A percentile compares a stretch with the other conserved stretches of the same genome.
Conservation (phyloP, 2,888 invertebrate species). For the Cerastoderma edule region DNA sequence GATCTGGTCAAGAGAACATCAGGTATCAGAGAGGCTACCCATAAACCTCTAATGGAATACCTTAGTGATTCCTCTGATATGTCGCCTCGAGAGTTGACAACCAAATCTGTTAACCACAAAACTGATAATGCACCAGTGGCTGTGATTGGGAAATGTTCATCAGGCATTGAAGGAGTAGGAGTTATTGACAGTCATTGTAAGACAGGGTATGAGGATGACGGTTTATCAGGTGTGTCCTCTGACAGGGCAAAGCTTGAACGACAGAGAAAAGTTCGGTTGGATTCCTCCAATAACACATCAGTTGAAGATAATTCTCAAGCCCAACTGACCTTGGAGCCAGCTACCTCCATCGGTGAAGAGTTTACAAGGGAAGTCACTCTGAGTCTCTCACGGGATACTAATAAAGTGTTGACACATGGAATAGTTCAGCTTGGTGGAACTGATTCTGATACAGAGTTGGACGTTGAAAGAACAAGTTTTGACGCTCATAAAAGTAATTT, state of each 20-base stretch:
- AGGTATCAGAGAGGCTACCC: background rate
- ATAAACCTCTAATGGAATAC: conserved; percentile 56
- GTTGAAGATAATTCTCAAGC: background rate
- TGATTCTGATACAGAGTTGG: conserved; percentile 50
- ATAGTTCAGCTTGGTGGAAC: conserved; percentile 54
- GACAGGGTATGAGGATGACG: background rate
- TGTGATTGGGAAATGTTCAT: background rate
- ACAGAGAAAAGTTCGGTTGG: background rate
- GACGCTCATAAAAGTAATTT: conserved; percentile 65
- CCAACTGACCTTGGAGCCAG: conserved; percentile 8
- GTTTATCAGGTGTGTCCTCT: background rate
- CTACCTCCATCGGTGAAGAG: conserved; percentile 36
- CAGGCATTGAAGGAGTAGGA: background rate
- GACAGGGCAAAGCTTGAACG: conserved; percentile 19
- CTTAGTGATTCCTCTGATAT: conserved; percentile 55
- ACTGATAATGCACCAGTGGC: background rate
- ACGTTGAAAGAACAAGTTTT: conserved; percentile 69
- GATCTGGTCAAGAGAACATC: background rate
- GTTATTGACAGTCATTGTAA: background rate
- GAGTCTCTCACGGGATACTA: conserved; percentile 16
- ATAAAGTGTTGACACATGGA: conserved; percentile 25
- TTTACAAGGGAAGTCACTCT: conserved; percentile 57
- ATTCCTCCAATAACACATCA: conserved; percentile 1
- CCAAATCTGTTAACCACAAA: background rate
- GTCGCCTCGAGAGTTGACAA: conserved; percentile 38